phyloP scores from a whole-genome alignment of 2,797 vertebrate species.

The Melanotaenia parkinsoni region DNA sequence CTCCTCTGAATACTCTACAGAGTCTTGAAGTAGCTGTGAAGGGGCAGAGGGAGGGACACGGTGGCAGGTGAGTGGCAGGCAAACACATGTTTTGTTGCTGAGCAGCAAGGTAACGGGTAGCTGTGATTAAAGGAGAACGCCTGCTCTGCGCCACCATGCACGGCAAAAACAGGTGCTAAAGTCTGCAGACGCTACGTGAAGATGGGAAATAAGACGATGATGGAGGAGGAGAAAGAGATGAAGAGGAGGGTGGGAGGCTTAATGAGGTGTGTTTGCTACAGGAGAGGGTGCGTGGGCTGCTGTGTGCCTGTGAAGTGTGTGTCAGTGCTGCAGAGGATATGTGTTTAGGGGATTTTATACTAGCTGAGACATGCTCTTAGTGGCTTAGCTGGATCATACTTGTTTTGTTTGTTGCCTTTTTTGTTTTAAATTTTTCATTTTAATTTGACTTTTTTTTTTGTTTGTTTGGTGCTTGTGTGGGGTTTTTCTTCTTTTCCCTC shows the following conservation, averaged over 20 bases:
- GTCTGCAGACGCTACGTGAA: constrained; percentile 35
- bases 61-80: constrained; percentile 13
- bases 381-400: not conserved
- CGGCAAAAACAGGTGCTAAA: constrained; percentile 34
- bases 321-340: not conserved
- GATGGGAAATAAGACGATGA: constrained; percentile 14
- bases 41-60: constrained; percentile 15
- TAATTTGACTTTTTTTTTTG: no score
- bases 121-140: constrained; percentile 36
- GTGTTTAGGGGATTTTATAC: constrained; percentile 1
- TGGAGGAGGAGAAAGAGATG: not conserved
- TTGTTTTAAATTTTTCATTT: no score
- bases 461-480: no score
- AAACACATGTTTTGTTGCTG: constrained; percentile 25
- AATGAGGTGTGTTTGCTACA: constrained; percentile 45
- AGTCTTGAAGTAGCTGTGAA: constrained; percentile 76
- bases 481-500: no score
- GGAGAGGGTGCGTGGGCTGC: constrained; percentile 10
- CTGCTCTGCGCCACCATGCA: constrained; percentile 36
- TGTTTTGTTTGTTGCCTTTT: not conserved
- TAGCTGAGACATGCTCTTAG: not conserved
- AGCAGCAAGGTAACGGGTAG: constrained; percentile 22
- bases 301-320: not conserved
- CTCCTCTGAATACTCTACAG: constrained; percentile 84
- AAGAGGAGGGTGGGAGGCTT: constrained; percentile 11